These are phyloP conservation scores for Drosophila borborema DNA, from an alignment of 2,888 invertebrate genomes.

Conservation along the genomic window DNA sequence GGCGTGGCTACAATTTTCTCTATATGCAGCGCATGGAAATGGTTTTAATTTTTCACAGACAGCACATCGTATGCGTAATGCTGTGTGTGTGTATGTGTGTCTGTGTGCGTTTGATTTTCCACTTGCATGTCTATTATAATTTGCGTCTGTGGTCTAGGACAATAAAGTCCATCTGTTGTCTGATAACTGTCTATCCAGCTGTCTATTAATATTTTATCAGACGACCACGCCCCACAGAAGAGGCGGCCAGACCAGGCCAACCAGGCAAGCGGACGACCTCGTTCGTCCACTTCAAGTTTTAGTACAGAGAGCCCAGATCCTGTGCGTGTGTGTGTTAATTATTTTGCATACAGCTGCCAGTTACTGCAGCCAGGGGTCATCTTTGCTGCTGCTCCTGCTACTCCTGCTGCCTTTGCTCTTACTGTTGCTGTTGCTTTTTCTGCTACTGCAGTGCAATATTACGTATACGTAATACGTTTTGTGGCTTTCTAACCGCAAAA, in stretches of 20 bases:
- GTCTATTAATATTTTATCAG: conserved; percentile 84
- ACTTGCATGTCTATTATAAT: conserved; percentile 75
- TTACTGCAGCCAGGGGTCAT: conserved; percentile 22
- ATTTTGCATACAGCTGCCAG: conserved; percentile 74
- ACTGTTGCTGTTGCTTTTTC: conserved; percentile 48
- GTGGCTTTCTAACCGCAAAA: conserved; percentile 77
- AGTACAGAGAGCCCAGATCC: conserved; percentile 18
- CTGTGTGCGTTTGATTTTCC: conserved; percentile 64
- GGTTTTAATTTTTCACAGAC: conserved; percentile 39
- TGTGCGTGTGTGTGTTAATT: conserved; percentile 67
- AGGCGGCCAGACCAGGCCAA: conserved; percentile 2
- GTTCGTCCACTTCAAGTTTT: conserved; percentile 58
- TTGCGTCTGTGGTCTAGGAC: conserved; percentile 81
- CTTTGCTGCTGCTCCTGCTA: conserved; percentile 11
- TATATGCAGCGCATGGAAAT: conserved; percentile 22
- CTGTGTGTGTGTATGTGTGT: conserved; percentile 11
- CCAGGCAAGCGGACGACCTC: conserved; percentile 21
- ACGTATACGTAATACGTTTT: conserved; percentile 77
- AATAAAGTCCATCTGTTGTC: conserved; percentile 84
- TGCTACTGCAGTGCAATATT: conserved; percentile 68
- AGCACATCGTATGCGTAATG: conserved; percentile 37
- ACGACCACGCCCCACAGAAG: conserved; percentile 60
- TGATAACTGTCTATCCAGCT: conserved; percentile 84
- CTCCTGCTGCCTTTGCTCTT: conserved; percentile 3
- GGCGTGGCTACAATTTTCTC: conserved; percentile 25